A percentile compares a stretch with the other conserved stretches of the same genome.
Evolutionary conservation across 2,113 vertebrate species (phyloP).

Genomic region (Erinaceus europaeus): DNA sequence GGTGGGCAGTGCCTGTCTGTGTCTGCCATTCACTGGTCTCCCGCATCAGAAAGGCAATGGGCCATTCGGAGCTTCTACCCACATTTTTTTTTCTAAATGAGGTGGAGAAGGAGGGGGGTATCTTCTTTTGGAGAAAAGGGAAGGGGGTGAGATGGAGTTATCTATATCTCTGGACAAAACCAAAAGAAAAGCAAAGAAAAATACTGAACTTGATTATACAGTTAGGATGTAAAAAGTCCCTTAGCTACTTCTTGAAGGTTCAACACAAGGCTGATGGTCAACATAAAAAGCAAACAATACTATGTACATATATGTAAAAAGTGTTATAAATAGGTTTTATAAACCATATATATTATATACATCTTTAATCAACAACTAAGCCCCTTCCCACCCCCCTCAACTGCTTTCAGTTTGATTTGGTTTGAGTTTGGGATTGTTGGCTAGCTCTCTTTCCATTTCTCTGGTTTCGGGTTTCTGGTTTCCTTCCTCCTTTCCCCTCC

Average conservation of each 20-base stretch:
- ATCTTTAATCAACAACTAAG: slow-evolving; percentile 96
- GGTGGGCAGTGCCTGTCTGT: background rate
- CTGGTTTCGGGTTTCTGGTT: slow-evolving; percentile 74
- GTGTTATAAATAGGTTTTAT: slow-evolving; percentile 99
- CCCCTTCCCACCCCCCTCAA: slow-evolving; percentile 16
- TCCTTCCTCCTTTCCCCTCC: slow-evolving; percentile 72
- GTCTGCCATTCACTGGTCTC: background rate
- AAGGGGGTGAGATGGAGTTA: slow-evolving; percentile 48
- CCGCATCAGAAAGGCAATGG: background rate
- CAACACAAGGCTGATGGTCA: slow-evolving; percentile 86
- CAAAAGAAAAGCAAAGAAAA: slow-evolving; percentile 53
- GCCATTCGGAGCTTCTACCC: background rate
- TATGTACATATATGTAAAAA: slow-evolving; percentile 99
- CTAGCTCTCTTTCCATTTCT: slow-evolving; percentile 51
- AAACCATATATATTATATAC: slow-evolving; percentile 99
- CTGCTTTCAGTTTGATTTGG: slow-evolving; percentile 75
- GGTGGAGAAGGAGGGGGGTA: slow-evolving; percentile 58
- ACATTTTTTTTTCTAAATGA: slow-evolving; percentile 50
- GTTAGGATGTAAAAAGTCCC: slow-evolving; percentile 84
- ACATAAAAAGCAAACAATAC: slow-evolving; percentile 94
- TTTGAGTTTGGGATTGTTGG: slow-evolving; percentile 68
- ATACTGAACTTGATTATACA: slow-evolving; percentile 77
- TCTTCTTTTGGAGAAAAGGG: slow-evolving; percentile 52
- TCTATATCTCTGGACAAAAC: slow-evolving; percentile 63
- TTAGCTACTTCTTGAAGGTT: slow-evolving; percentile 94